Percentiles rank a stretch among this genome's conserved stretches.
phyloP scores from a whole-genome alignment of 2,888 invertebrate genomes.

The Adelognathus sp. region DNA sequence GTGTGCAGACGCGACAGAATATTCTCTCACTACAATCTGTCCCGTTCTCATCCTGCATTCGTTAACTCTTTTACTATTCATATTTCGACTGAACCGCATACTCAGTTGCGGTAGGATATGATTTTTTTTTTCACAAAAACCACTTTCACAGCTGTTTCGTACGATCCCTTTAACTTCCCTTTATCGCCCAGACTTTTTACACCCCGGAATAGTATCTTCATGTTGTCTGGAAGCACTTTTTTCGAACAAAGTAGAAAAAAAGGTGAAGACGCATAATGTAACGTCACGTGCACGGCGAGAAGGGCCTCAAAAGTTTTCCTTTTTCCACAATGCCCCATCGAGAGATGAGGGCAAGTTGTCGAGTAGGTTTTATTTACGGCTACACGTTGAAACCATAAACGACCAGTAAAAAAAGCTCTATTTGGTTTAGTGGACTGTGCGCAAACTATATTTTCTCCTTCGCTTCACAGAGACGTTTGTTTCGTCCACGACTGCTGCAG shows the following conservation, averaged over 20 bases:
- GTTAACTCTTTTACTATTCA: neutral
- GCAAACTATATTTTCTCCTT: slow-evolving; percentile 43
- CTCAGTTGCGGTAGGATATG: neutral
- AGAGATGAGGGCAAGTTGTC: neutral
- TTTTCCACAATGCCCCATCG: neutral
- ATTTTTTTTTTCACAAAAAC: neutral
- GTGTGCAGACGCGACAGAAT: neutral
- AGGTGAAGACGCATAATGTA: neutral
- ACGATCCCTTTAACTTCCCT: neutral
- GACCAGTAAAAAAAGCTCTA: slow-evolving; percentile 28
- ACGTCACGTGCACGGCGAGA: neutral
- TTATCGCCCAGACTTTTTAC: slow-evolving; percentile 9
- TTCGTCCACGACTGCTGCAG: slow-evolving; percentile 24
- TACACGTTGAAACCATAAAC: neutral
- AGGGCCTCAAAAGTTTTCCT: neutral
- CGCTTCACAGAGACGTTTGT: slow-evolving; percentile 32
- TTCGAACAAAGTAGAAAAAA: neutral
- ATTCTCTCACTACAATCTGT: neutral
- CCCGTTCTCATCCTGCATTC: neutral
- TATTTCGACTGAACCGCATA: neutral
- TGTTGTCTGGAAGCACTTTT: neutral
- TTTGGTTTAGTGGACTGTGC: slow-evolving; percentile 39
- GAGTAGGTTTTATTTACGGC: slow-evolving; percentile 17
- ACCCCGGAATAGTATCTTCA: neutral
- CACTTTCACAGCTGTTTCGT: neutral